Conservation (phyloP, 2,797 vertebrate species). For the Xenopus petersii region DNA sequence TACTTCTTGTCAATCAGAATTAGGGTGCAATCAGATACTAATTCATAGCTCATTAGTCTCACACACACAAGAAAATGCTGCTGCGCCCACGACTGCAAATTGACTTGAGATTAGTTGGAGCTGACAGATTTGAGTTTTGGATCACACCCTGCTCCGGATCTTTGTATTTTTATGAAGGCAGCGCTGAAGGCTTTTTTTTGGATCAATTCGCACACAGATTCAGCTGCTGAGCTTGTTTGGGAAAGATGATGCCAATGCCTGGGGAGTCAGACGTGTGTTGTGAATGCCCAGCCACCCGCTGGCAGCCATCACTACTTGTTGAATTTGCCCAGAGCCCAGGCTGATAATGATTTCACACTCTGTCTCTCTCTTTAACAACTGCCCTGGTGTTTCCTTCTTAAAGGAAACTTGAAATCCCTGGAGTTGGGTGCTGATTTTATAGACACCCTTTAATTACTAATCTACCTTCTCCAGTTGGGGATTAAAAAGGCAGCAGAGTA, state of each 20-base stretch:
- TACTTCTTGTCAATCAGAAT: neutral
- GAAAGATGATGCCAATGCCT: neutral
- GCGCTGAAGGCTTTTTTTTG: neutral
- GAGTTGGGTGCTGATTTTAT: too few species aligned
- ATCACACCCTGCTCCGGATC: neutral
- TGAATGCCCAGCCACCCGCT: neutral
- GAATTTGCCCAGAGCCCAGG: neutral
- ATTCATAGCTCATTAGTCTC: neutral
- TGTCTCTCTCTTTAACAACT: neutral
- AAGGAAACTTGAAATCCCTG: too few species aligned
- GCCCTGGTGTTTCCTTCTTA: too few species aligned
- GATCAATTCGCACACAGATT: constrained; percentile 3
- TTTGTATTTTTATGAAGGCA: neutral
- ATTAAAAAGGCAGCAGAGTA: too few species aligned
- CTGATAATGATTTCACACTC: neutral
- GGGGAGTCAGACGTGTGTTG: too few species aligned
- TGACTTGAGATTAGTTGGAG: neutral
- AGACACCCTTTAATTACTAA: too few species aligned
- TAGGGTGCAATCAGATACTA: neutral
- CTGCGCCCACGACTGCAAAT: neutral
- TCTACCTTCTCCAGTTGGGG: too few species aligned
- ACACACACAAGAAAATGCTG: neutral
- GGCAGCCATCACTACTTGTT: neutral
- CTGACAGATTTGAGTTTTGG: neutral
- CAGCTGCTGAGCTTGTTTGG: constrained; percentile 4